phyloP scores from a whole-genome alignment of 2,113 vertebrate species.

The Cryptomyrus ogoouensis region DNA sequence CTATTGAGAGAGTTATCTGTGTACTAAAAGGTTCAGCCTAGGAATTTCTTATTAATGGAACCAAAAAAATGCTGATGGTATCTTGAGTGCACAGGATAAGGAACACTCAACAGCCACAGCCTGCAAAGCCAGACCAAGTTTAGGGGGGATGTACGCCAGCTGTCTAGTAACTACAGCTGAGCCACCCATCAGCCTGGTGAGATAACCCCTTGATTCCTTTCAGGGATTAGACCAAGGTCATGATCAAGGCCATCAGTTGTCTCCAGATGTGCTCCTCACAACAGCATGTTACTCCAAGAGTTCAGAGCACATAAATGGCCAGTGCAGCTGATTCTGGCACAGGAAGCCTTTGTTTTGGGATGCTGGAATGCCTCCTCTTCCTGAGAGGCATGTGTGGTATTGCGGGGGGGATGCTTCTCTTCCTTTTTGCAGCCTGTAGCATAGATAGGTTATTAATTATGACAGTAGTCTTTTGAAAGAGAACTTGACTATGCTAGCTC shows the following conservation, averaged over 20 bases:
- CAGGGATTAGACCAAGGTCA: not conserved
- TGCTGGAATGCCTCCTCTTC: not conserved
- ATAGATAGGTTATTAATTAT: not conserved
- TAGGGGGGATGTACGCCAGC: not conserved
- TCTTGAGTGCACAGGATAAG: not conserved
- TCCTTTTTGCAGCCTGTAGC: not conserved
- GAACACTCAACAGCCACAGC: not conserved
- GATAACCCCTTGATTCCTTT: not conserved
- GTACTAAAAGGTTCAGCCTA: not conserved
- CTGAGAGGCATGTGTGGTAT: not conserved
- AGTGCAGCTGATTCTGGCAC: not conserved
- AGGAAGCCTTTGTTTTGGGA: constrained; percentile 8
- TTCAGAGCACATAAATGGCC: not conserved
- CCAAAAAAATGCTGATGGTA: not conserved
- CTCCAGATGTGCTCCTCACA: not conserved
- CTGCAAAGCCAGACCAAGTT: not conserved
- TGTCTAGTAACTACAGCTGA: not conserved
- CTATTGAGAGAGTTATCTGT: not conserved
- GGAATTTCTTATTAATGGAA: not conserved
- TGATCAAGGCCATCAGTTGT: constrained; percentile 1
- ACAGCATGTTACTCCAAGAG: not conserved
- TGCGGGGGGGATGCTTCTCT: not conserved
- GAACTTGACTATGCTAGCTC: not conserved
- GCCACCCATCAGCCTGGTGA: not conserved
- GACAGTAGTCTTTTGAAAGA: not conserved